Percentiles rank a stretch among this genome's conserved stretches.
These are phyloP conservation scores for Myxocyprinus asiaticus DNA, from an alignment of 2,113 vertebrate species.

Conservation along the genomic window DNA sequence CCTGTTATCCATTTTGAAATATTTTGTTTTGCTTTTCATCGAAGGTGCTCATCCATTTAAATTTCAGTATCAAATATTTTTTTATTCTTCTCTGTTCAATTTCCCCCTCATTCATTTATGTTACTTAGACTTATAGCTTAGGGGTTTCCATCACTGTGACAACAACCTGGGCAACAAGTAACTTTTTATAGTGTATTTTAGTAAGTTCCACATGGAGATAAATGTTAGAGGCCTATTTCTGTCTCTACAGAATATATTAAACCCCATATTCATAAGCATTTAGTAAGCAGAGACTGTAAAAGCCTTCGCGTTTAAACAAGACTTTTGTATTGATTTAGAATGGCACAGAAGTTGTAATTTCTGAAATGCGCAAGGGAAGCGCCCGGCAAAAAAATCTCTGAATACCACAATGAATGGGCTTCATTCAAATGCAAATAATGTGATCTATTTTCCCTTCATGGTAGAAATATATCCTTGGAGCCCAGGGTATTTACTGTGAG, in stretches of 20 bases:
- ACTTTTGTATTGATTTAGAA: conserved; percentile 60
- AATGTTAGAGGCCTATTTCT: conserved; percentile 16
- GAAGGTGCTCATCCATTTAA: conserved; percentile 53
- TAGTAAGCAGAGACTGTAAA: conserved; percentile 52
- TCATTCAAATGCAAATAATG: conserved; percentile 45
- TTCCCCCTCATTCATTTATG: conserved; percentile 14
- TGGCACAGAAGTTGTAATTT: conserved; percentile 57
- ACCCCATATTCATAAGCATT: conserved; percentile 50
- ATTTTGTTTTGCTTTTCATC: conserved; percentile 57
- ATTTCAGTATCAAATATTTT: conserved; percentile 38
- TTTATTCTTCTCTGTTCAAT: conserved; percentile 10
- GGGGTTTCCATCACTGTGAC: conserved; percentile 21
- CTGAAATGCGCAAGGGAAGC: conserved; percentile 55
- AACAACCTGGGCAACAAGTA: background rate
- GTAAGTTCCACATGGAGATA: conserved; percentile 49
- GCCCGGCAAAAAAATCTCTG: conserved; percentile 28
- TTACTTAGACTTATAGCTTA: conserved; percentile 43
- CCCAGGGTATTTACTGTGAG: conserved; percentile 9
- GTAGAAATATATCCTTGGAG: conserved; percentile 26
- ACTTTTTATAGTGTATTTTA: conserved; percentile 24
- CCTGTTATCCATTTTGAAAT: conserved; percentile 53
- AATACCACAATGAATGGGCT: conserved; percentile 46
- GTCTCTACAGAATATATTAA: background rate
- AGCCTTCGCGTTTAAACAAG: conserved; percentile 56
- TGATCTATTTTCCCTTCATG: background rate